Evolutionary conservation across 2,797 vertebrate genomes (phyloP).

Genomic region (Enoplosus armatus): DNA sequence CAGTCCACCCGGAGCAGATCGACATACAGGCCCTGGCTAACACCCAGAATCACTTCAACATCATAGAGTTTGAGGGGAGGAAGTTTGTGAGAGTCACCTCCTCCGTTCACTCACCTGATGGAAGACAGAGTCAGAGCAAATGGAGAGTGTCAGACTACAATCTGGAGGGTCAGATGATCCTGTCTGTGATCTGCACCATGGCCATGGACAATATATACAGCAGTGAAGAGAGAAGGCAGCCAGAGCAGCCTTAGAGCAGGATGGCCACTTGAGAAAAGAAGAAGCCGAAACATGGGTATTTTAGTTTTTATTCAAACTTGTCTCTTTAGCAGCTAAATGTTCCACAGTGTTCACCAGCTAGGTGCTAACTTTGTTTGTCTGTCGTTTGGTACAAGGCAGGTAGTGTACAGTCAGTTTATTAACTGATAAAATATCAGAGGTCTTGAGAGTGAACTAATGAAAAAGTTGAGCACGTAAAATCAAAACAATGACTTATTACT

Average conservation of each 20-base stretch:
- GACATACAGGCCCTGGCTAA: neutral
- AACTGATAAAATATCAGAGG: no score
- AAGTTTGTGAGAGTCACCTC: conserved; percentile 15
- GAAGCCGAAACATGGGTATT: neutral
- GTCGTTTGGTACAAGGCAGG: no score
- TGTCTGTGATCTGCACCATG: conserved; percentile 21
- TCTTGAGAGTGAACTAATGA: no score
- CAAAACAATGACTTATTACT: no score
- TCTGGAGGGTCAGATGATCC: conserved; percentile 6
- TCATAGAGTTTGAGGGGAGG: neutral
- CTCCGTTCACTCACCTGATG: neutral
- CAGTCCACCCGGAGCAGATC: neutral
- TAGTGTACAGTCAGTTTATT: no score
- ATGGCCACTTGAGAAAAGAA: neutral
- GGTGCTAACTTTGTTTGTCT: no score
- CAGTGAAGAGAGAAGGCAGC: neutral
- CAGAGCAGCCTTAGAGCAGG: neutral
- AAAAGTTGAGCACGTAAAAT: no score
- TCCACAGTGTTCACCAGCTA: no score
- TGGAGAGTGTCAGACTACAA: conserved; percentile 17
- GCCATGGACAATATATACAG: neutral
- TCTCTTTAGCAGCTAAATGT: neutral
- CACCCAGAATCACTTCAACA: conserved; percentile 6
- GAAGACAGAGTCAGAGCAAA: neutral
- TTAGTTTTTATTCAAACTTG: neutral